Conservation (phyloP, 92 coral and sea anemone genomes). For the Epizoanthus scotinus region DNA sequence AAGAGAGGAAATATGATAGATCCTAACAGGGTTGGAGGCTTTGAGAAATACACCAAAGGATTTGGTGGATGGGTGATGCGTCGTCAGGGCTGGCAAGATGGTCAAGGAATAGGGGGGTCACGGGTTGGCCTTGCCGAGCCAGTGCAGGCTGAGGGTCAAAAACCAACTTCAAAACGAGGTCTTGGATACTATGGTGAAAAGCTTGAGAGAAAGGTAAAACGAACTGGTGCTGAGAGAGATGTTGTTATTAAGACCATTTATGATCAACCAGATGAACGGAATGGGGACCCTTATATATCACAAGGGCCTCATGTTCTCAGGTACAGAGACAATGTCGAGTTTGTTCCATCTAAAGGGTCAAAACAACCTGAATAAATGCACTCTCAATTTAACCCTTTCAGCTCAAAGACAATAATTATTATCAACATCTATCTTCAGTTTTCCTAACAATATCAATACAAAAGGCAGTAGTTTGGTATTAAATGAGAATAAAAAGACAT, state of each 20-base stretch:
- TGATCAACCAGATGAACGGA: conserved; percentile 74
- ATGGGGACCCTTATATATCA: conserved; percentile 65
- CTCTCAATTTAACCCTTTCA: no score
- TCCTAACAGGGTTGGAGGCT: conserved; percentile 80
- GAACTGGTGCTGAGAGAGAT: conserved; percentile 78
- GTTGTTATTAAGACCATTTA: conserved; percentile 85
- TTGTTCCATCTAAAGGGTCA: conserved; percentile 58
- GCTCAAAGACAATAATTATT: no score
- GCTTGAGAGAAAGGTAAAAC: conserved; percentile 74
- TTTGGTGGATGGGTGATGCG: conserved; percentile 90
- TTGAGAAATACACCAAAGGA: conserved; percentile 92
- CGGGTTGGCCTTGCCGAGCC: conserved; percentile 88
- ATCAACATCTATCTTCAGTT: no score
- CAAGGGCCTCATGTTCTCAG: conserved; percentile 82
- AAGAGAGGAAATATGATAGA: conserved; percentile 71
- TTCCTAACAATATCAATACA: no score
- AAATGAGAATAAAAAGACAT: no score
- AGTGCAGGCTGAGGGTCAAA: conserved; percentile 83
- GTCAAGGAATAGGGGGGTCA: conserved; percentile 84
- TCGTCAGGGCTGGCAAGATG: conserved; percentile 90
- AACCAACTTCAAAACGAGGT: conserved; percentile 88
- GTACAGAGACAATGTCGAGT: conserved; percentile 74
- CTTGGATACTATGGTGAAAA: conserved; percentile 95
- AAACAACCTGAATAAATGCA: background rate
- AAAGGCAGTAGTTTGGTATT: no score